A percentile compares a stretch with the other conserved stretches of the same genome.
phyloP scores from a whole-genome alignment of 2,797 vertebrate genomes.

The Eutrigla gurnardus region DNA sequence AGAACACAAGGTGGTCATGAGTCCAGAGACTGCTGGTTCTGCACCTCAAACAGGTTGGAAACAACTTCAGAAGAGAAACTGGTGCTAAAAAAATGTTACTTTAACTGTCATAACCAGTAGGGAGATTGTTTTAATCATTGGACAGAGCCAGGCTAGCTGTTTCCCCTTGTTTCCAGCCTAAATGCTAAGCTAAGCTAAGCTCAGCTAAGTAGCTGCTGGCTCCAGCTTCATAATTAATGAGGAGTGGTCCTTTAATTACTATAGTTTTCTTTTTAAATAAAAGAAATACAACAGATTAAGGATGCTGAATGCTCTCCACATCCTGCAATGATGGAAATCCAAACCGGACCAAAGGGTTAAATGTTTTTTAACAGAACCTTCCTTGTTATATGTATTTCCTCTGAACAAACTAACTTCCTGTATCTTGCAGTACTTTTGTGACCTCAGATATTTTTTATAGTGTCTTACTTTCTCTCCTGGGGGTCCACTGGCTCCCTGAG shows the following conservation, averaged over 20 bases:
- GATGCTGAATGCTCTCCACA: background rate
- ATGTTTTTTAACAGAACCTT: too few species aligned
- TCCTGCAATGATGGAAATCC: background rate
- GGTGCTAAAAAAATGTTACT: background rate
- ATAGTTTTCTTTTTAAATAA: background rate
- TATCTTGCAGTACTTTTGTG: background rate
- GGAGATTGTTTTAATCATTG: background rate
- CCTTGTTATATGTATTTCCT: background rate
- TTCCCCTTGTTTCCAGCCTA: background rate
- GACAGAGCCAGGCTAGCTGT: background rate
- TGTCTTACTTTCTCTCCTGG: slow-evolving; percentile 90
- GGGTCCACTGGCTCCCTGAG: slow-evolving; percentile 89
- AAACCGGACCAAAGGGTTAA: too few species aligned
- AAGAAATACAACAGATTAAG: background rate
- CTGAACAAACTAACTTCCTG: background rate
- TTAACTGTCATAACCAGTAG: background rate
- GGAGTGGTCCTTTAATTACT: background rate
- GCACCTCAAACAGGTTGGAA: background rate
- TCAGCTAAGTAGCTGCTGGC: background rate
- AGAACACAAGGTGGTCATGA: background rate
- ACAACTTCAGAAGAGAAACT: background rate
- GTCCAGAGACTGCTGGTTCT: background rate
- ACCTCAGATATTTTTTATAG: background rate
- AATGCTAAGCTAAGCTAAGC: slow-evolving; percentile 1
- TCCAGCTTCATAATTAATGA: slow-evolving; percentile 4